Evolutionary conservation across 2,797 vertebrate genomes (phyloP), one percentile per base, ranked within the genome.

Genomic region (Rhinoraja longicauda): DNA sequence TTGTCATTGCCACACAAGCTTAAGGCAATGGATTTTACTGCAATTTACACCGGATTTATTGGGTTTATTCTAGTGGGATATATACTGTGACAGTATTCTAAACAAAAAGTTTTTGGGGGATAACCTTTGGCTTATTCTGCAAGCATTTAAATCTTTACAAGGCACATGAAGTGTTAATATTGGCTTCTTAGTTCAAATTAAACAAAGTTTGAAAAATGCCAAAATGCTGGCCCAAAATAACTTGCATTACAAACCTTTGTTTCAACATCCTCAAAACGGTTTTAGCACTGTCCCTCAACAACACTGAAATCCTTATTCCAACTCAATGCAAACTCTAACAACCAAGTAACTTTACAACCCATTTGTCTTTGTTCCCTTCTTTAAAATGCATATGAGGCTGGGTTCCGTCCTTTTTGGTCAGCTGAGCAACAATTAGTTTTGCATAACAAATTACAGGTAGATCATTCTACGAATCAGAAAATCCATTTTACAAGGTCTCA

Each of bases 71-170:
- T 7, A 17, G 24, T 1, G 13, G 39, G 39, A 29, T 53, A n/a
- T 45, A 29, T 45, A 92, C 17, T 24, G 59, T 90, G 32, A 90
- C 73, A 24, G 24, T 45, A 91, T 72, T 53, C 36, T 53, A 45
- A 24, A 73, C 70, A 73, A 29, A 13, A 17, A 15, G 21, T 53
- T 75, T 13, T 45, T 75, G 10, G 36, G 45, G 10, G 39, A 24
- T 24, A 92, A 92, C 6, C 39, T 36, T 75, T 91, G 39, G 32
- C 70, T 91, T 91, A 73, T 53, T 12, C 39, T 73, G 36, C 70
- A 15, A 91, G 39, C 36, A 73, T 24, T 73, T 8, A 91, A 91
- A 91, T 32, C 67, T 73, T 91, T 45, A 91, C 39, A 91, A 73
- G 90, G 39, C 90, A 91, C 67, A 73, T 45, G 19, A 73, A 91